Evolutionary conservation across 1,140 invertebrate species (phyloP).

Genomic region (Apocrypta bakeri): DNA sequence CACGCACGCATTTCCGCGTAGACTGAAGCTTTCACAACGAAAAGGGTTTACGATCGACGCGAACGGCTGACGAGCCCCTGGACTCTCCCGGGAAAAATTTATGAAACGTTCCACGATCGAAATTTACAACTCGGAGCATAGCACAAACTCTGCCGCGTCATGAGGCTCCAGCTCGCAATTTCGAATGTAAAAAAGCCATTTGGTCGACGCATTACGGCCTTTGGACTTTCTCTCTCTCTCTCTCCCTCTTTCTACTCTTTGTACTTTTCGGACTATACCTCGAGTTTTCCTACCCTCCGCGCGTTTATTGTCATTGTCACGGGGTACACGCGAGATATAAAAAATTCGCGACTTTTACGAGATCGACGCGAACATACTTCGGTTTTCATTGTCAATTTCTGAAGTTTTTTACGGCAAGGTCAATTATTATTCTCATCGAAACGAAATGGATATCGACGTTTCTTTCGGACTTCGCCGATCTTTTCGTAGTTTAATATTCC

Average conservation of each 20-base stretch:
- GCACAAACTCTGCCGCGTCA: constrained; percentile 11
- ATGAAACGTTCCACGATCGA: constrained; percentile 20
- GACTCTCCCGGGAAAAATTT: constrained; percentile 10
- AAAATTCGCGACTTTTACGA: constrained; percentile 9
- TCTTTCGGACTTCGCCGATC: too few species aligned
- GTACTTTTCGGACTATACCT: constrained; percentile 6
- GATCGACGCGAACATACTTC: background rate
- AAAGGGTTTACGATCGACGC: constrained; percentile 21
- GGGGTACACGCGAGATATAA: background rate
- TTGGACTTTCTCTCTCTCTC: too few species aligned
- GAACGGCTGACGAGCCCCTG: background rate
- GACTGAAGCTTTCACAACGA: background rate
- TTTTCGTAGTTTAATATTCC: too few species aligned
- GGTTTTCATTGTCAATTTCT: too few species aligned
- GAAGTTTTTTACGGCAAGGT: too few species aligned
- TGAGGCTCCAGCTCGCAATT: background rate
- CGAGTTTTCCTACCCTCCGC: background rate
- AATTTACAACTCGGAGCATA: constrained; percentile 28
- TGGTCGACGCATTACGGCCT: constrained; percentile 24
- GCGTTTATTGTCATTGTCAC: constrained; percentile 12
- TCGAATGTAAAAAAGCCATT: constrained; percentile 36
- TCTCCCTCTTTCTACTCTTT: too few species aligned
- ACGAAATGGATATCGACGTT: too few species aligned
- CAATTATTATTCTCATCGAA: too few species aligned
- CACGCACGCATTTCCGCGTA: background rate